These are phyloP conservation scores for Pelecanus crispus DNA, from an alignment of 2,113 vertebrate genomes.

Conservation along the genomic window DNA sequence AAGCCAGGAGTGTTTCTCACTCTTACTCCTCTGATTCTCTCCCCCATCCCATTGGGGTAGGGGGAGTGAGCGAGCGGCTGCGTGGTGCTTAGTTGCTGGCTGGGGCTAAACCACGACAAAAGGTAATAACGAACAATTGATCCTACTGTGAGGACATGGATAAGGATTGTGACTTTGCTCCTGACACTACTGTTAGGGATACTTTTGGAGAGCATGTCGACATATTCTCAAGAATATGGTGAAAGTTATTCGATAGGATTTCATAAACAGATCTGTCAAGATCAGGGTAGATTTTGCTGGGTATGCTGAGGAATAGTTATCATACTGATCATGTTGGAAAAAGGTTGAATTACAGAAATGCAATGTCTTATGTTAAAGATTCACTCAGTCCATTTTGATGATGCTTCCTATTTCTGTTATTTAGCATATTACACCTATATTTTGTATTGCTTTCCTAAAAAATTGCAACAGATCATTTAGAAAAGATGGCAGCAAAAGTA, in stretches of 20 bases:
- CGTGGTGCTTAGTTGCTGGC: too few relatives aligned
- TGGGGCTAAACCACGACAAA: too few relatives aligned
- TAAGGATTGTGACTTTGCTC: background rate
- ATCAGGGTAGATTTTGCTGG: background rate
- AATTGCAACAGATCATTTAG: accelerated
- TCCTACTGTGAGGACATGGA: background rate
- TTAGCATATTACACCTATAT: background rate
- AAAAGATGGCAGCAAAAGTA: background rate
- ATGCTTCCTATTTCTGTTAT: background rate
- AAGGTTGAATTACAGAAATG: background rate
- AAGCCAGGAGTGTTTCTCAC: too few relatives aligned
- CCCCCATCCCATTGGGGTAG: too few relatives aligned
- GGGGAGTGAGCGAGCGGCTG: too few relatives aligned
- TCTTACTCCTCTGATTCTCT: too few relatives aligned
- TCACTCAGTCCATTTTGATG: background rate
- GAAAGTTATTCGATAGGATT: background rate
- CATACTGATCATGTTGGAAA: background rate
- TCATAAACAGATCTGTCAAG: background rate
- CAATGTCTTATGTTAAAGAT: background rate
- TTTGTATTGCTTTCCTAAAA: background rate
- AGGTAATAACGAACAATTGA: background rate
- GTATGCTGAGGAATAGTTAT: background rate
- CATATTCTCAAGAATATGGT: background rate
- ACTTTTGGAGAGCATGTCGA: accelerated
- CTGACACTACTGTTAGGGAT: background rate